phyloP scores from a whole-genome alignment of 2,888 invertebrate species.

The Eumerus sabulonum region DNA sequence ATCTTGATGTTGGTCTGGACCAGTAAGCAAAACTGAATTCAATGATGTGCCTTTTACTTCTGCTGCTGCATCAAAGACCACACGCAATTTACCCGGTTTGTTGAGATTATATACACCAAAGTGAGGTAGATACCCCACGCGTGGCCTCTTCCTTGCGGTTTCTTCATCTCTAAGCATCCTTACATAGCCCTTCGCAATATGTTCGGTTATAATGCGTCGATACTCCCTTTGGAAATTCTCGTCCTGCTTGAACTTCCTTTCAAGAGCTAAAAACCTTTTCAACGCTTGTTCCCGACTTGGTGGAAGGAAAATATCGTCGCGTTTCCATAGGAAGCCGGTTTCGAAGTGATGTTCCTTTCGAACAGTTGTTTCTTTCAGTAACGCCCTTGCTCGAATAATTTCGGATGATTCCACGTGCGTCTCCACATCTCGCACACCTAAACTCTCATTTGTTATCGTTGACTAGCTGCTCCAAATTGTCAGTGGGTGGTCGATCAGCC shows the following conservation, averaged over 20 bases:
- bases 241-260: slow-evolving; percentile 54
- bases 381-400: too few relatives aligned
- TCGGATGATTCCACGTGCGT: slow-evolving; percentile 10
- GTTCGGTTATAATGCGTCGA: slow-evolving; percentile 51
- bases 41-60: too few relatives aligned
- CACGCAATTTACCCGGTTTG: too few relatives aligned
- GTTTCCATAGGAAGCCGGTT: slow-evolving; percentile 42
- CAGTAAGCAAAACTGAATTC: too few relatives aligned
- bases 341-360: slow-evolving; percentile 24
- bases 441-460: slow-evolving; percentile 4
- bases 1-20: too few relatives aligned
- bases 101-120: too few relatives aligned
- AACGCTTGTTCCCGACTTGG: too few relatives aligned
- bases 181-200: slow-evolving; percentile 65
- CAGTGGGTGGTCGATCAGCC: too few relatives aligned
- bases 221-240: slow-evolving; percentile 46
- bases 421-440: slow-evolving; percentile 3
- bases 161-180: slow-evolving; percentile 56
- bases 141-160: not conserved
- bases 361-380: too few relatives aligned
- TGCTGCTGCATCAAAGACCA: too few relatives aligned
- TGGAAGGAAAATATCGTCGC: slow-evolving; percentile 11
- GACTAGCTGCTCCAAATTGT: not conserved
- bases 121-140: too few relatives aligned
- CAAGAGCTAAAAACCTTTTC: too few relatives aligned